These are phyloP conservation scores for Drosophila repletoides DNA, from an alignment of 1,140 invertebrate species.

Conservation along the genomic window DNA sequence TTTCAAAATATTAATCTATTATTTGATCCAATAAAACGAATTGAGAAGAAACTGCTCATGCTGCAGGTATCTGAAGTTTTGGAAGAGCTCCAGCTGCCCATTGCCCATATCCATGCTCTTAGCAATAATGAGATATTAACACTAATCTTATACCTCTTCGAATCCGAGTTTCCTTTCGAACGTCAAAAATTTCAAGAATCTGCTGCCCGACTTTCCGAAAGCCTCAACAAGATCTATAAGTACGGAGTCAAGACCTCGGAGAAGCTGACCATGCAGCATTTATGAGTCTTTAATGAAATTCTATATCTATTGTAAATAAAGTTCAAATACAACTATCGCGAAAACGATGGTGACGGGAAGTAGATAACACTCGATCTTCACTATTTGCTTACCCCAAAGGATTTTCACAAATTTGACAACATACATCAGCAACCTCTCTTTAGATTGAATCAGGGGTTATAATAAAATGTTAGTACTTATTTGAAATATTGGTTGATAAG, in stretches of 20 bases:
- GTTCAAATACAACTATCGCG: too few relatives aligned
- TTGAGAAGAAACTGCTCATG: slow-evolving; percentile 68
- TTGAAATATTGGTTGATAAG: too few relatives aligned
- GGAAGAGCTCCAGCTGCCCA: slow-evolving; percentile 61
- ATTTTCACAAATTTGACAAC: too few relatives aligned
- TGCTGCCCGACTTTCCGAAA: slow-evolving; percentile 76
- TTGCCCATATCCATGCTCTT: slow-evolving; percentile 32
- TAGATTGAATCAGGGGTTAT: too few relatives aligned
- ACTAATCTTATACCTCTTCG: slow-evolving; percentile 82
- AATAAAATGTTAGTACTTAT: too few relatives aligned
- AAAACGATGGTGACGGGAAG: too few relatives aligned
- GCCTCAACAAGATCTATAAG: slow-evolving; percentile 76
- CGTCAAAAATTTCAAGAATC: slow-evolving; percentile 79
- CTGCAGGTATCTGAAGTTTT: slow-evolving; percentile 51
- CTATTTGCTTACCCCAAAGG: too few relatives aligned
- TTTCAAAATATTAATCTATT: slow-evolving; percentile 84
- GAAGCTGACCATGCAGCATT: slow-evolving; percentile 41
- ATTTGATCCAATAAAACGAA: slow-evolving; percentile 84
- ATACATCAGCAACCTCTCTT: too few relatives aligned
- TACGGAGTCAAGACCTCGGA: slow-evolving; percentile 70
- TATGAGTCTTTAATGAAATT: too few relatives aligned
- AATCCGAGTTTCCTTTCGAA: slow-evolving; percentile 82
- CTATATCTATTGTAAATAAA: too few relatives aligned
- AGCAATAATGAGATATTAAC: slow-evolving; percentile 68
- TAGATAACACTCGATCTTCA: too few relatives aligned